Evolutionary conservation across 2,888 invertebrate genomes (phyloP).

Genomic region (Hyalella azteca): DNA sequence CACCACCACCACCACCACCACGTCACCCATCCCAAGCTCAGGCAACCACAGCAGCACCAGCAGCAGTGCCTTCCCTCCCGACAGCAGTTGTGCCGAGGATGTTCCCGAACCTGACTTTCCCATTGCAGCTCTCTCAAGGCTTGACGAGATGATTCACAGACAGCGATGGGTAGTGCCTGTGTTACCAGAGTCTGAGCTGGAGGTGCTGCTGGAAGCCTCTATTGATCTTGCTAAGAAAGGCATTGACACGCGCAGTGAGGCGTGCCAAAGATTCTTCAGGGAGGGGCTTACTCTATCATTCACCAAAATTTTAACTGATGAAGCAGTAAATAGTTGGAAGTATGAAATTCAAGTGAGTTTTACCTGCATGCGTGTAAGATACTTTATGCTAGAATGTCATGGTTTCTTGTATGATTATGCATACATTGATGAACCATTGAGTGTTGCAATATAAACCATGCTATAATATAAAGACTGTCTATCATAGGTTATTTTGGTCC

Average conservation of each 20-base stretch:
- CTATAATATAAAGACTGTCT: no score
- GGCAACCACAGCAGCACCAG: conserved; percentile 29
- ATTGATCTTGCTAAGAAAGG: conserved; percentile 86
- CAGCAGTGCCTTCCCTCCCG: not conserved
- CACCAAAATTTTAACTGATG: conserved; percentile 95
- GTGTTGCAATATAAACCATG: no score
- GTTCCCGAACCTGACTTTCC: conserved; percentile 76
- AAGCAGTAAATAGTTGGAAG: conserved; percentile 97
- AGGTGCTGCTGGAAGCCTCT: conserved; percentile 85
- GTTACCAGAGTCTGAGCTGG: conserved; percentile 92
- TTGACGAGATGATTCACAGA: conserved; percentile 95
- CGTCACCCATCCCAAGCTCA: not conserved
- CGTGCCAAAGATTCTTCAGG: conserved; percentile 92
- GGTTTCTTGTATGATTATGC: not conserved
- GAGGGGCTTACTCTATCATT: conserved; percentile 93
- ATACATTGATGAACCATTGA: no score
- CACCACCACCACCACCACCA: not conserved
- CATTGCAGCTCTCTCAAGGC: conserved; percentile 79
- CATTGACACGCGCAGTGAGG: conserved; percentile 84
- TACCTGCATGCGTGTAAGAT: not conserved
- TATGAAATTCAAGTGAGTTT: conserved; percentile 82
- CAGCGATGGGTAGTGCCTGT: conserved; percentile 98
- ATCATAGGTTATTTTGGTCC: no score
- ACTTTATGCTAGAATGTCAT: not conserved
- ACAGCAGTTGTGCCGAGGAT: conserved; percentile 11